Percentiles rank a stretch among this genome's conserved stretches.
phyloP scores from a whole-genome alignment of 2,113 vertebrate species.

The Chloroceryle aenea region DNA sequence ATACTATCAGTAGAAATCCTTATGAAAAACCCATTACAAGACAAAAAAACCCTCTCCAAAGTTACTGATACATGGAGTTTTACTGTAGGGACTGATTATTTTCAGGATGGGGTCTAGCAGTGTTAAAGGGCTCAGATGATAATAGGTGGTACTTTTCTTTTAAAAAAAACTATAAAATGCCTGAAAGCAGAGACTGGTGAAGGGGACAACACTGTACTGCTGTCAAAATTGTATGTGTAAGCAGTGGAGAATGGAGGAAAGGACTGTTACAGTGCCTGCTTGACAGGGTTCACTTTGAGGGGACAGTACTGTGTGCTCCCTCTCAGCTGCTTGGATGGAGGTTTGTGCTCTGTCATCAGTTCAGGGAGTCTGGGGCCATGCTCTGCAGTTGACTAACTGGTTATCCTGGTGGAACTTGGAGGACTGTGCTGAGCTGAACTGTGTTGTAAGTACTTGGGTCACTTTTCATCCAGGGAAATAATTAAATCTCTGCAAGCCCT shows the following conservation, averaged over 20 bases:
- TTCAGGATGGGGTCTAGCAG: background rate
- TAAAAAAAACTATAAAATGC: background rate
- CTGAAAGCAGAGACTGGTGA: background rate
- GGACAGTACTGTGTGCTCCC: accelerated
- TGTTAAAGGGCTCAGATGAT: background rate
- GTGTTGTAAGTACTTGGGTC: accelerated
- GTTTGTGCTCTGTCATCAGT: background rate
- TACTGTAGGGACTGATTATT: background rate
- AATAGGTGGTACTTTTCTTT: background rate
- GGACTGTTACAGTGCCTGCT: background rate
- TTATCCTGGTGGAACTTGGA: background rate
- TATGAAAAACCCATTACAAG: background rate
- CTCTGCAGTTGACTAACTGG: background rate
- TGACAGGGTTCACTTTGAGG: background rate
- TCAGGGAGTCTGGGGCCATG: background rate
- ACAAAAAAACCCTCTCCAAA: background rate
- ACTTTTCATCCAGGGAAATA: background rate
- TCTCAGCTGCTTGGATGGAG: background rate
- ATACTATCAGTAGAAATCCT: conserved; percentile 29
- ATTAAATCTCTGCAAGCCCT: background rate
- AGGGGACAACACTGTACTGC: background rate
- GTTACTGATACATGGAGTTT: background rate
- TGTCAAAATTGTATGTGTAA: background rate
- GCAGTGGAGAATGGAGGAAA: background rate
- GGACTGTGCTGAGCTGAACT: background rate